Percentiles rank a stretch among this genome's conserved stretches.
These are phyloP conservation scores for Felis catus DNA, from an alignment of 2,113 vertebrate species.

Conservation along the genomic window DNA sequence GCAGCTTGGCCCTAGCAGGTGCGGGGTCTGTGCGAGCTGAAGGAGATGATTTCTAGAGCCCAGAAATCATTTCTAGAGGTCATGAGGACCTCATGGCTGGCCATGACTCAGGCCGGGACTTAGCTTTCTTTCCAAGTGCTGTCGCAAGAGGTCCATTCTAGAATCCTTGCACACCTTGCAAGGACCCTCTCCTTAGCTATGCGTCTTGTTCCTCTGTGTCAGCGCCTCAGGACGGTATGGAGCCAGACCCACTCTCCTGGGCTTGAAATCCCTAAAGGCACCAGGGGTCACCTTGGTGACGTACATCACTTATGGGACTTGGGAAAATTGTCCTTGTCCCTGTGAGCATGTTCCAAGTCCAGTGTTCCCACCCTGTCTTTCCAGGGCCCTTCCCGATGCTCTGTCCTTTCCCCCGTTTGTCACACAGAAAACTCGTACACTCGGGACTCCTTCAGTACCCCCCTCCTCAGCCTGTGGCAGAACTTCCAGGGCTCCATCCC, in stretches of 20 bases:
- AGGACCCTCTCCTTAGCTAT: no score
- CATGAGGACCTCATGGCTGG: background rate
- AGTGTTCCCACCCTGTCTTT: background rate
- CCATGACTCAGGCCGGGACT: no score
- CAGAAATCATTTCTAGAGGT: background rate
- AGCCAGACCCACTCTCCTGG: background rate
- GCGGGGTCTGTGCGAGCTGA: background rate
- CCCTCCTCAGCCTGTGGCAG: background rate
- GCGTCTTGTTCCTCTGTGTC: background rate
- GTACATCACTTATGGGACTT: background rate
- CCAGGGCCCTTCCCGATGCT: background rate
- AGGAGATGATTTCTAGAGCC: background rate
- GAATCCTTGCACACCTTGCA: background rate
- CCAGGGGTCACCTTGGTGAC: background rate
- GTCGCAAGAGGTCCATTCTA: background rate
- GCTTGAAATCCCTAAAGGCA: background rate
- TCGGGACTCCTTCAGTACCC: background rate
- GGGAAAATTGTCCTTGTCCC: background rate
- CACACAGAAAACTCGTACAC: background rate
- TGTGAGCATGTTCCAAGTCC: background rate
- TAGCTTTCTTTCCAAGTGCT: background rate
- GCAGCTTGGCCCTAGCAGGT: background rate
- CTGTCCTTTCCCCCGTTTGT: background rate
- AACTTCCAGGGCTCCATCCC: rapidly evolving
- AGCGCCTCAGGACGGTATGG: background rate